Evolutionary conservation across 2,113 vertebrate species (phyloP).

Genomic region (Suncus etruscus): DNA sequence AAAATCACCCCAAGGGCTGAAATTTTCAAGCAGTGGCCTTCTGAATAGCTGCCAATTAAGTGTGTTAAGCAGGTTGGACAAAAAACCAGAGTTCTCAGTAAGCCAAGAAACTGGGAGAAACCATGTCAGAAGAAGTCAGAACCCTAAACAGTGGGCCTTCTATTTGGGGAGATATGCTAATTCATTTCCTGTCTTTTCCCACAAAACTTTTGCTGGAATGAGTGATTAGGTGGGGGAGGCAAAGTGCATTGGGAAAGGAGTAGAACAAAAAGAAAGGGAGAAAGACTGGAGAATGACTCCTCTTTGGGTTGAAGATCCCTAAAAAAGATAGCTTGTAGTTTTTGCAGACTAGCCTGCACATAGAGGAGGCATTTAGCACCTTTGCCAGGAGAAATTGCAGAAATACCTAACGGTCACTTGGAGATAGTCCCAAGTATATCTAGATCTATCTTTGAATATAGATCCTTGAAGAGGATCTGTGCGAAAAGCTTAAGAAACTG

Average conservation of each 20-base stretch:
- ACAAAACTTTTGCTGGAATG: not conserved
- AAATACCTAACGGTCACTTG: not conserved
- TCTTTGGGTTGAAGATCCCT: not conserved
- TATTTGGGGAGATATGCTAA: not conserved
- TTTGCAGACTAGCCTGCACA: not conserved
- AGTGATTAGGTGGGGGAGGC: not conserved
- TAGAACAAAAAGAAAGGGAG: not conserved
- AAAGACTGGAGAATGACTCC: not conserved
- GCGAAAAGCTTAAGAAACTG: slow-evolving; percentile 27
- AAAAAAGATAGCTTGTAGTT: not conserved
- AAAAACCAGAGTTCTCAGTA: not conserved
- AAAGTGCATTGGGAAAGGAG: not conserved
- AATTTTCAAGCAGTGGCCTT: slow-evolving; percentile 57
- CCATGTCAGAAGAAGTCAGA: not conserved
- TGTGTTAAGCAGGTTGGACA: not conserved
- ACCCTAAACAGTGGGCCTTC: not conserved
- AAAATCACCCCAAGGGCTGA: slow-evolving; percentile 56
- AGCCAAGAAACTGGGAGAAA: slow-evolving; percentile 37
- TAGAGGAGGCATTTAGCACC: not conserved
- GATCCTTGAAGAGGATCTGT: not conserved
- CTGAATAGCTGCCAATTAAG: slow-evolving; percentile 54
- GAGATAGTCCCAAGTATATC: not conserved
- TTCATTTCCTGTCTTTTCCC: slow-evolving; percentile 6
- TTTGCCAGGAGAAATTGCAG: slow-evolving; percentile 14
- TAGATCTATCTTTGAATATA: not conserved